Base-by-base conservation (phyloP, 2,888 invertebrate species). In the Lepidonotus clava region DNA sequence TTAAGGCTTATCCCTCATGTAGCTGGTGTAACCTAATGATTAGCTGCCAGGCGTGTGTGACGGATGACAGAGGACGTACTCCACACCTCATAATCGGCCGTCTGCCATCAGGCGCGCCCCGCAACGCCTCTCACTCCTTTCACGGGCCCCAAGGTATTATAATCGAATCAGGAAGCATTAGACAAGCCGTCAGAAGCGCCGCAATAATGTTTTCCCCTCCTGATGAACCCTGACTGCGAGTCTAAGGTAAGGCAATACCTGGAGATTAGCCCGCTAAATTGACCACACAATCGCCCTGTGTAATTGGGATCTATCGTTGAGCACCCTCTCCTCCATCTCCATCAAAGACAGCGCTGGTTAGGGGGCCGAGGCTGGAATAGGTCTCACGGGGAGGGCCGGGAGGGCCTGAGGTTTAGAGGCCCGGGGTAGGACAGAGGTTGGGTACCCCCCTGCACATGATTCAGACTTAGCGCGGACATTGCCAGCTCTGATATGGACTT, bases 241-340 rank as follows among this genome's bases (percentile, higher is more conserved):
- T 8, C 1, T 18, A 11, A n/a, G 53, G 61, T 28, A 32, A 61
- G 1, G n/a, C n/a, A n/a, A n/a, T n/a, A n/a, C n/a, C n/a, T n/a
- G n/a, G 61, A 24, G 61, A 11, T 11, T 11, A 11, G 61, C n/a
- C 61, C 61, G 61, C 61, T n/a, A 61, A 24, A 61, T 61, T 61
- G 61, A 32, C 61, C 61, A 28, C 28, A 61, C 61, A 61, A 61
- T 61, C 24, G 28, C 61, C 61, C 1, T 11, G 5, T 32, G 61
- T 61, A 61, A 61, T 61, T 61, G 61, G 61, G 24, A 61, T 61
- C 61, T 61, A 61, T 61, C 61, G 61, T 53, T 32, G 28, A 61
- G 28, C 61, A 28, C 8, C 61, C 61, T n/a, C n/a, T 24, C 24
- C 24, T 61, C 61, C 28, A 32, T 61, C 61, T 61, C 28, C 61